These are phyloP conservation scores for Lasioglossum morio DNA, from an alignment of 2,888 invertebrate genomes.

Conservation along the genomic window DNA sequence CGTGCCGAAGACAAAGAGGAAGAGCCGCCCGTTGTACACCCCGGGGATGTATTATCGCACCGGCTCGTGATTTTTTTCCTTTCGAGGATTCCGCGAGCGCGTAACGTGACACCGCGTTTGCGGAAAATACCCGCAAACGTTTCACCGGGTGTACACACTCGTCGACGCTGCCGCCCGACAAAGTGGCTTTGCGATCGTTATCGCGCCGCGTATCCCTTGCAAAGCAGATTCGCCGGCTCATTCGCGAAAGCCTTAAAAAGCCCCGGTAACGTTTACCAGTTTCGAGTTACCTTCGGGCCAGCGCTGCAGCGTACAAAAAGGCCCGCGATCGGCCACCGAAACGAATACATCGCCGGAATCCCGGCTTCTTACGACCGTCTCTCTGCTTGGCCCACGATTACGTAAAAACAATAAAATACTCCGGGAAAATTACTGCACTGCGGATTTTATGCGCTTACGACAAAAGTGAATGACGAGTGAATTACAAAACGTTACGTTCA, in stretches of 20 bases:
- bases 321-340: constrained; percentile 42
- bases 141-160: constrained; percentile 8
- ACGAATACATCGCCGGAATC: constrained; percentile 38
- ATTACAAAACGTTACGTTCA: too few species aligned
- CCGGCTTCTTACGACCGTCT: background rate
- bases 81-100: constrained; percentile 25
- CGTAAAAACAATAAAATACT: background rate
- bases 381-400: background rate
- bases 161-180: constrained; percentile 36
- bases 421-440: too few species aligned
- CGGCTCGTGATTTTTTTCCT: constrained; percentile 12
- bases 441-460: background rate
- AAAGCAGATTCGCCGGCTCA: constrained; percentile 10
- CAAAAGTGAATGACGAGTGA: background rate
- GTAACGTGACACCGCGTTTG: constrained; percentile 48
- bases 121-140: constrained; percentile 38
- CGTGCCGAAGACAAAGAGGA: background rate
- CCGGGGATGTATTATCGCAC: constrained; percentile 1
- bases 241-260: constrained; percentile 38
- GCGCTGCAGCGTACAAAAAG: constrained; percentile 29
- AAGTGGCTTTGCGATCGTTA: constrained; percentile 53
- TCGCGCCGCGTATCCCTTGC: constrained; percentile 27
- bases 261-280: constrained; percentile 40
- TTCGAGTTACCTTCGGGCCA: constrained; percentile 49
- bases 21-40: background rate